These are phyloP conservation scores for Neostethus bicornis DNA, from an alignment of 2,797 vertebrate genomes.

Conservation along the genomic window DNA sequence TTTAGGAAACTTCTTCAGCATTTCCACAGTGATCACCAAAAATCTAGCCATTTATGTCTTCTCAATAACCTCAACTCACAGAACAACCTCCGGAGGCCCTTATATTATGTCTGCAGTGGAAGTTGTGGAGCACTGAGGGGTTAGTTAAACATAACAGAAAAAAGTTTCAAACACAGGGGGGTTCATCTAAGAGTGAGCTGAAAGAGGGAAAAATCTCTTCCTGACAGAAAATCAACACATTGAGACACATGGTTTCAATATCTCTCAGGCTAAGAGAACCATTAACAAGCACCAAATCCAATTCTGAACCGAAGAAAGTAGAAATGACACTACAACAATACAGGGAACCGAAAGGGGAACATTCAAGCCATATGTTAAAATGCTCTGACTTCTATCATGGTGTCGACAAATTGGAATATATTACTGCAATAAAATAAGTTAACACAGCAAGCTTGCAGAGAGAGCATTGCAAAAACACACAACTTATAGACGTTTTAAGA, in stretches of 20 bases:
- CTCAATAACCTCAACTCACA: slow-evolving; percentile 18
- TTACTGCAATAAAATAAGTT: neutral
- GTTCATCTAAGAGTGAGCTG: slow-evolving; percentile 19
- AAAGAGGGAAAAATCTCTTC: slow-evolving; percentile 37
- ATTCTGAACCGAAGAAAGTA: slow-evolving; percentile 28
- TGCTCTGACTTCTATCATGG: slow-evolving; percentile 2
- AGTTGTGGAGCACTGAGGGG: slow-evolving; percentile 36
- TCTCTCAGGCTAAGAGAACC: slow-evolving; percentile 35
- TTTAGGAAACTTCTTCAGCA: neutral
- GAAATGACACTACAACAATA: slow-evolving; percentile 43
- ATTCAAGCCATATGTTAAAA: slow-evolving; percentile 16
- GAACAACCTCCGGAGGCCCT: slow-evolving; percentile 39
- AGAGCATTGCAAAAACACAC: neutral
- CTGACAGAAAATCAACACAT: slow-evolving; percentile 48
- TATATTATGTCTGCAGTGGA: slow-evolving; percentile 43
- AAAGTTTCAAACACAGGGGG: slow-evolving; percentile 19
- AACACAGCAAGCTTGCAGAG: neutral
- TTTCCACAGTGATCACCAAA: slow-evolving; percentile 4
- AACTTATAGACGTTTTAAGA: neutral
- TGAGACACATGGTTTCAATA: slow-evolving; percentile 63
- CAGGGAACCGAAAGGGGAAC: slow-evolving; percentile 21
- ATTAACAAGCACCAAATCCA: slow-evolving; percentile 48
- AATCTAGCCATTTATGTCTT: slow-evolving; percentile 13
- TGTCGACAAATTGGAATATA: slow-evolving; percentile 2
- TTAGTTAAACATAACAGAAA: slow-evolving; percentile 45